These are phyloP conservation scores for Agelas oroides DNA, from an alignment of 37 sponge, comb jelly and placozoan genomes.

Conservation along the genomic window DNA sequence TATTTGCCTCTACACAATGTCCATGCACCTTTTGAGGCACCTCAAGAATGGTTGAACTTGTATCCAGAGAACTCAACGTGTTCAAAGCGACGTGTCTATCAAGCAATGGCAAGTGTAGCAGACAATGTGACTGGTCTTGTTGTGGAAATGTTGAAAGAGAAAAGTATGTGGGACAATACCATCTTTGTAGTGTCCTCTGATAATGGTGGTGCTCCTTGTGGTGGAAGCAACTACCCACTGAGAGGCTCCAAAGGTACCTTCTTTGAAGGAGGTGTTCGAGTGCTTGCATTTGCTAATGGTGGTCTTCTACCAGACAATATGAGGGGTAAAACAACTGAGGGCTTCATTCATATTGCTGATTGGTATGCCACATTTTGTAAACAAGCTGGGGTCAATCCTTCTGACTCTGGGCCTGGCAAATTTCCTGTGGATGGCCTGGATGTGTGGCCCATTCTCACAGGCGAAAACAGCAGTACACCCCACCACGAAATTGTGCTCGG, in stretches of 20 bases:
- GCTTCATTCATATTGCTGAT: conserved; percentile 55
- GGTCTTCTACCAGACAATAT: conserved; percentile 5
- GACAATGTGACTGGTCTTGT: conserved; percentile 57
- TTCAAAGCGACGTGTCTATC: conserved; percentile 17
- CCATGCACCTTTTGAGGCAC: conserved; percentile 62
- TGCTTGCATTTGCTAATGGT: conserved; percentile 49
- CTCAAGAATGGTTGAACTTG: conserved; percentile 36
- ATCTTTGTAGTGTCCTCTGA: conserved; percentile 55
- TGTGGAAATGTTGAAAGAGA: conserved; percentile 46
- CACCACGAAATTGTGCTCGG: conserved; percentile 41
- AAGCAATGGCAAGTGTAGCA: conserved; percentile 65
- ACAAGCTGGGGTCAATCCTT: conserved; percentile 37
- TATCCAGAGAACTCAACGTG: conserved; percentile 10
- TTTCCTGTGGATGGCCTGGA: conserved; percentile 53
- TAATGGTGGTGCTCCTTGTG: conserved; percentile 61
- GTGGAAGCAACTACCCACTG: conserved; percentile 64
- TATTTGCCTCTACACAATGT: conserved; percentile 50
- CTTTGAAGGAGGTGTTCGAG: conserved; percentile 71
- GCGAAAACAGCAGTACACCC: background rate
- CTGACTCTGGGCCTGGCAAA: conserved; percentile 31
- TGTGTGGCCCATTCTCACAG: conserved; percentile 44
- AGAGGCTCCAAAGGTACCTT: conserved; percentile 51
- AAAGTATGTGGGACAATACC: conserved; percentile 68
- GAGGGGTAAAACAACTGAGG: conserved; percentile 34
- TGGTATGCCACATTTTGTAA: conserved; percentile 49